Evolutionary conservation across 2,888 invertebrate species (phyloP).

Genomic region (Hartigia nigra): DNA sequence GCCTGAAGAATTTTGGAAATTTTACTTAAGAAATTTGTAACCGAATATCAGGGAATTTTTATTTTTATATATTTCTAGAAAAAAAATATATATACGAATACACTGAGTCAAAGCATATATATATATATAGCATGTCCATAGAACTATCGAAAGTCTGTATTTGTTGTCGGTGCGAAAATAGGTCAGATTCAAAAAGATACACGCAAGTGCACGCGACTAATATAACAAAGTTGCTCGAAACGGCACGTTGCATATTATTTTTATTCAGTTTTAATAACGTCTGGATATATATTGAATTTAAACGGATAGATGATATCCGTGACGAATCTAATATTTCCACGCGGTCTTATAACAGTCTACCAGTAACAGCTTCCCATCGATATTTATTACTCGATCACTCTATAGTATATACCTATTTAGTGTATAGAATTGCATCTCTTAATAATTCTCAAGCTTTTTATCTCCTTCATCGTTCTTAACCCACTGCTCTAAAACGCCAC

Average conservation of each 20-base stretch:
- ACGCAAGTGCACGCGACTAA: background rate
- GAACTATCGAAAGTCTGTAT: background rate
- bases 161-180: background rate
- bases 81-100: background rate
- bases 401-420: background rate
- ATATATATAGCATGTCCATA: background rate
- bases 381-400: background rate
- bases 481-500: background rate
- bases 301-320: slow-evolving; percentile 39
- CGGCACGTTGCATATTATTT: background rate
- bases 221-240: background rate
- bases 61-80: background rate
- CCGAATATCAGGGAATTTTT: background rate
- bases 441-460: background rate
- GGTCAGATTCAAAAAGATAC: background rate
- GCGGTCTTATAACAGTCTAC: slow-evolving; percentile 13
- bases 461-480: background rate
- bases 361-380: background rate
- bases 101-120: background rate
- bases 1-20: too few species aligned
- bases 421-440: background rate
- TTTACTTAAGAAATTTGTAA: too few species aligned
- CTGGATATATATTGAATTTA: background rate
- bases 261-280: background rate
- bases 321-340: slow-evolving; percentile 46